Evolutionary conservation across 1,140 invertebrate species (phyloP), one percentile per base, ranked within the genome.

Genomic region (Mizuhopecten yessoensis): DNA sequence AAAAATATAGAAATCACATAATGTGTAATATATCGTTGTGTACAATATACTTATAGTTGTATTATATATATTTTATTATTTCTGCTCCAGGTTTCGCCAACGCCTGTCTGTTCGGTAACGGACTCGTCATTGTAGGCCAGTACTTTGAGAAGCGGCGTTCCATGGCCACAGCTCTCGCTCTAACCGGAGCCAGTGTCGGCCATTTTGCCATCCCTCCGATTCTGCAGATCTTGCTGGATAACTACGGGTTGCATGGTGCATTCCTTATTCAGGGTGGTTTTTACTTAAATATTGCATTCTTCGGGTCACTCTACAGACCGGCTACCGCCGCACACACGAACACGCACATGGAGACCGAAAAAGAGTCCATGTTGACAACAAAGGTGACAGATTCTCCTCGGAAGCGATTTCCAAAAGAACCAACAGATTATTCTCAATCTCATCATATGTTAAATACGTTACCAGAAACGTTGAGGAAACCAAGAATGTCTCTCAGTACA

Each of bases 111-210:
- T 95, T 95, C 91, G 95, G 95, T 15, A 96, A 96, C 91, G 94
- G 94, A 33, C 88, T 96, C 34, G 94, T 96, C 0, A 95, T 96
- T 90, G 34, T 96, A 13, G 95, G 95, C 9, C 89, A 91, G 34
- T 96, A 96, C 88, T 96, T 96, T 90, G 91, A 92, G 20, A 95
- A 95, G 42, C 89, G 92, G 0, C 90, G 94, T 20, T 91, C 95
- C 17, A 11, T 95, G 39, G 96, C 96, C 20, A 96, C 94, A 91
- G 95, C 95, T n/a, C 13, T 96, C n/a, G 94, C 94, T 17, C 87
- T 95, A 45, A 90, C 94, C 20, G 95, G 95, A 9, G 91, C 95
- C 20, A 95, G 95, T 92, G 93, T 95, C 20, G 95, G 94, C 13
- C 90, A 92, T 29, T 94, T 94, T 90, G 92, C 89, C 17, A n/a